A percentile compares a stretch with the other conserved stretches of the same genome.
phyloP scores from a whole-genome alignment of 2,888 invertebrate species.

The Hydrotaea cyrtoneurina region DNA sequence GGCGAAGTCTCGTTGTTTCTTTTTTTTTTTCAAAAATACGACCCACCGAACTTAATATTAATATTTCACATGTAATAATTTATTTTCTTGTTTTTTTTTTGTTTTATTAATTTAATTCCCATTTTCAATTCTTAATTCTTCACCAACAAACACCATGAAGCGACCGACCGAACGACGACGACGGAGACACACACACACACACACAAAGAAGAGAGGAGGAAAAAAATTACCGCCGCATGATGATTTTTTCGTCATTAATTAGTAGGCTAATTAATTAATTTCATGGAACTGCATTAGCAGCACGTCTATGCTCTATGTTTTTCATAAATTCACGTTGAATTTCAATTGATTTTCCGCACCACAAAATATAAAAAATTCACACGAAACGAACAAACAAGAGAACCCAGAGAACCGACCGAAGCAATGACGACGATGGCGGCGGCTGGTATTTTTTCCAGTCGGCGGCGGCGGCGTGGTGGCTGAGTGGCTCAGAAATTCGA shows the following conservation, averaged over 20 bases:
- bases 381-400: constrained; percentile 18
- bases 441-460: no score
- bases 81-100: constrained; percentile 8
- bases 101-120: background rate
- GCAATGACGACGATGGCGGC: no score
- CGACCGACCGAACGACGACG: constrained; percentile 8
- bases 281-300: constrained; percentile 38
- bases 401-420: no score
- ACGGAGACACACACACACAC: constrained; percentile 44
- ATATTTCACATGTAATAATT: constrained; percentile 16
- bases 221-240: constrained; percentile 66
- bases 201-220: no score
- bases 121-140: background rate
- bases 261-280: constrained; percentile 32
- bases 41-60: background rate
- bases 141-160: background rate
- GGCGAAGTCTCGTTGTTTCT: constrained; percentile 62
- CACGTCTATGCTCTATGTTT: constrained; percentile 24
- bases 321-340: constrained; percentile 51
- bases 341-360: constrained; percentile 62
- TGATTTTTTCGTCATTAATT: constrained; percentile 53
- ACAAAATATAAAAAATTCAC: constrained; percentile 60
- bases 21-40: constrained; percentile 25
- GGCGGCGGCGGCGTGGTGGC: no score
- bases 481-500: no score